These are phyloP conservation scores for Scylla paramamosain DNA, from an alignment of 1,140 invertebrate species.

Conservation along the genomic window DNA sequence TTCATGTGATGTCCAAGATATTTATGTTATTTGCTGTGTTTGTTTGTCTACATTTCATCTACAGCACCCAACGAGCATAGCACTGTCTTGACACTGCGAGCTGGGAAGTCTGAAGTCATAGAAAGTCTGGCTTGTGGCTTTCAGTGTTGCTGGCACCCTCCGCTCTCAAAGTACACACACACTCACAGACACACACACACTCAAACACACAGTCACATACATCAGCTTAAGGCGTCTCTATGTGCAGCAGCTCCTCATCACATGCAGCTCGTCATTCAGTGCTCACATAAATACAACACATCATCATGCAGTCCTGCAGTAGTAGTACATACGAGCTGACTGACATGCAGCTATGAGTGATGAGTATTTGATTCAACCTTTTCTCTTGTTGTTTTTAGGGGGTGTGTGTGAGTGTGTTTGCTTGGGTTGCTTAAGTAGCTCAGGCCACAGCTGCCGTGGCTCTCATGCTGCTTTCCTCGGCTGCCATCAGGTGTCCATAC, in stretches of 20 bases:
- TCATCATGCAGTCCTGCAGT: conserved; percentile 55
- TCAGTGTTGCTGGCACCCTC: not conserved
- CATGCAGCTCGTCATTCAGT: conserved; percentile 50
- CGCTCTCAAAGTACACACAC: not conserved
- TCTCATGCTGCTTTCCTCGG: not conserved
- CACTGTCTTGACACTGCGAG: not conserved
- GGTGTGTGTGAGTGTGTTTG: not conserved
- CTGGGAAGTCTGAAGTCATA: not conserved
- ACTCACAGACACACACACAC: not conserved
- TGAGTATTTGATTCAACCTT: not conserved
- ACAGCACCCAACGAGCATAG: not conserved
- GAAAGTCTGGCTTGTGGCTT: not conserved
- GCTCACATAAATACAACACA: conserved; percentile 37
- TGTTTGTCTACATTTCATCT: not conserved
- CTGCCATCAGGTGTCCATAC: not conserved
- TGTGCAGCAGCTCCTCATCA: conserved; percentile 24
- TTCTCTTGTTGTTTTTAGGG: not conserved
- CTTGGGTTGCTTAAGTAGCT: not conserved
- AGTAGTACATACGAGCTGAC: not conserved
- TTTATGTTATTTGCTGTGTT: not conserved
- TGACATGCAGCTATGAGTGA: not conserved
- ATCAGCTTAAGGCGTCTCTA: not conserved
- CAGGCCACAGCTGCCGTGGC: not conserved
- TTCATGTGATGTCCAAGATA: not conserved
- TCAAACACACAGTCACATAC: not conserved